These are phyloP conservation scores for Diachasmimorpha longicaudata DNA, from an alignment of 1,140 invertebrate species.

Conservation along the genomic window DNA sequence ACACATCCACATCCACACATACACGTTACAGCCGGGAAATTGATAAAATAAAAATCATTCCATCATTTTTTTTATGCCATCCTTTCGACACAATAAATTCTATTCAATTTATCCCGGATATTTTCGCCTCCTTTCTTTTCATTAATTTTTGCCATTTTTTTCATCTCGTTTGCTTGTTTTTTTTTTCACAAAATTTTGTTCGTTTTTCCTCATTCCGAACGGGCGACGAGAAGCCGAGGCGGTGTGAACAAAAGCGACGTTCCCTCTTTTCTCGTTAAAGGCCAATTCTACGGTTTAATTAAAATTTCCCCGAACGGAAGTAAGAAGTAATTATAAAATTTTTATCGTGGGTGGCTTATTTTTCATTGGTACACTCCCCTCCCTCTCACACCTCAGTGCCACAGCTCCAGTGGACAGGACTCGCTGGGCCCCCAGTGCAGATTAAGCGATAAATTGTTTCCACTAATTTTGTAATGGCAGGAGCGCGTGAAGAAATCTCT, in stretches of 20 bases:
- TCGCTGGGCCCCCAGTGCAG: constrained; percentile 35
- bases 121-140: background rate
- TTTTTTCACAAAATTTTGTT: constrained; percentile 19
- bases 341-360: constrained; percentile 50
- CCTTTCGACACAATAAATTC: background rate
- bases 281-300: constrained; percentile 56
- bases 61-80: background rate
- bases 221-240: constrained; percentile 1
- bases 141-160: background rate
- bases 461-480: constrained; percentile 53
- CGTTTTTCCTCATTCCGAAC: constrained; percentile 23
- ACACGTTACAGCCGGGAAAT: background rate
- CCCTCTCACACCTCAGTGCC: background rate
- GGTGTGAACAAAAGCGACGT: constrained; percentile 6
- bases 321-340: constrained; percentile 60
- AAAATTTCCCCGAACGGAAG: constrained; percentile 54
- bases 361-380: constrained; percentile 34
- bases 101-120: background rate
- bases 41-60: background rate
- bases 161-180: constrained; percentile 16
- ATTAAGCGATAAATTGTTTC: constrained; percentile 57
- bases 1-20: background rate
- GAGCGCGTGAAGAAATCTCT: background rate
- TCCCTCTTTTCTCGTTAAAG: constrained; percentile 45
- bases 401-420: constrained; percentile 6